Conservation (phyloP, 2,888 invertebrate species). For the Amaurobius ferox region DNA sequence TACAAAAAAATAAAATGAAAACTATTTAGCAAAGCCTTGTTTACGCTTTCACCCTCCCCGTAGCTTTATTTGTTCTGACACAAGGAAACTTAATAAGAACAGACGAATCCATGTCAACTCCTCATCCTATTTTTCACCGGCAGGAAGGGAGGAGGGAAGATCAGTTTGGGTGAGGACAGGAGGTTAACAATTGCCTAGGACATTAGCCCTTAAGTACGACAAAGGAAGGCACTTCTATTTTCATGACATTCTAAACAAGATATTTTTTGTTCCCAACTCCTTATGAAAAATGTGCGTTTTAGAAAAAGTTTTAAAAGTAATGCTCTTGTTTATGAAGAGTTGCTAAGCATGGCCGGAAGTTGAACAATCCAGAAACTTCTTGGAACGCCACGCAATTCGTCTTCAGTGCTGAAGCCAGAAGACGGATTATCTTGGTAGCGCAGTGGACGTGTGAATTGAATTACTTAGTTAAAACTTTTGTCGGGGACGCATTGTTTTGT, state of each 20-base stretch:
- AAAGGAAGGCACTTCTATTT: slow-evolving; percentile 29
- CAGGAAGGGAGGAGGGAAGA: not conserved
- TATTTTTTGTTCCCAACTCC: slow-evolving; percentile 19
- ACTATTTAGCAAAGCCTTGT: slow-evolving; percentile 7
- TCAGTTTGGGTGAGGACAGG: slow-evolving; percentile 3
- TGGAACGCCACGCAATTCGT: slow-evolving; percentile 56
- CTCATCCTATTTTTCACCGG: slow-evolving; percentile 26
- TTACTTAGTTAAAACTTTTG: slow-evolving; percentile 66
- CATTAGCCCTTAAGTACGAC: slow-evolving; percentile 46
- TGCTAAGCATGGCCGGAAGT: slow-evolving; percentile 37
- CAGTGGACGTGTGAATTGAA: slow-evolving; percentile 67
- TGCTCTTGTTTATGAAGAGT: slow-evolving; percentile 29
- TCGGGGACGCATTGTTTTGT: slow-evolving; percentile 46
- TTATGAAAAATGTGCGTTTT: slow-evolving; percentile 32
- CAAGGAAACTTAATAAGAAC: slow-evolving; percentile 9
- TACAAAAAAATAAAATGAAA: not conserved
- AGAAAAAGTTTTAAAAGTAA: slow-evolving; percentile 6
- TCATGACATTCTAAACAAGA: slow-evolving; percentile 10
- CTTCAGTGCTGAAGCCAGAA: slow-evolving; percentile 31
- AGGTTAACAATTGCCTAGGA: slow-evolving; percentile 39
- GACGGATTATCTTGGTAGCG: slow-evolving; percentile 45
- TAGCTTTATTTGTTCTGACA: slow-evolving; percentile 1
- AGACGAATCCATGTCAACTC: slow-evolving; percentile 17
- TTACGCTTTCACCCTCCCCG: not conserved
- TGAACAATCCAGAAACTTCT: slow-evolving; percentile 50